Conservation (phyloP, 2,888 invertebrate genomes). For the Drosophila robusta region DNA sequence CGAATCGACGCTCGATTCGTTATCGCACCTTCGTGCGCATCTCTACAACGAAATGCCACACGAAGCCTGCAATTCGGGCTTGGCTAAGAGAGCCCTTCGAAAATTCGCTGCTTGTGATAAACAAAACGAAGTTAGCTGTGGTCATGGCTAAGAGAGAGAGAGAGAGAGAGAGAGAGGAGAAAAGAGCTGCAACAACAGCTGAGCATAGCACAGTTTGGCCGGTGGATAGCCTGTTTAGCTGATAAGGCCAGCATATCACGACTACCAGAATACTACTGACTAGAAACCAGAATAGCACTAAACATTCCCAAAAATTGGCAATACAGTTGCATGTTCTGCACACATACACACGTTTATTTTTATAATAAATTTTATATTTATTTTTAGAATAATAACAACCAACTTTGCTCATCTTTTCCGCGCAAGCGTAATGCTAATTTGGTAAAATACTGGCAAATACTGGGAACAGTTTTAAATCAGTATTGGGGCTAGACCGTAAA, state of each 20-base stretch:
- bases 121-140: slow-evolving; percentile 45
- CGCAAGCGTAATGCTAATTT: slow-evolving; percentile 54
- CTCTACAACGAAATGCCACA: slow-evolving; percentile 24
- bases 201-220: slow-evolving; percentile 51
- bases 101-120: slow-evolving; percentile 7
- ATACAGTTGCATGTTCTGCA: neutral
- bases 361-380: too few species aligned
- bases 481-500: too few species aligned
- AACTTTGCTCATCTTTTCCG: slow-evolving; percentile 15
- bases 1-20: slow-evolving; percentile 43
- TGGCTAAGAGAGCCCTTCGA: slow-evolving; percentile 24
- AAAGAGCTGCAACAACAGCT: slow-evolving; percentile 31
- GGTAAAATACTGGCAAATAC: slow-evolving; percentile 39
- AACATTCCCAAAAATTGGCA: neutral
- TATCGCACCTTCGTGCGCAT: slow-evolving; percentile 24
- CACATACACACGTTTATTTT: neutral
- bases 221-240: neutral
- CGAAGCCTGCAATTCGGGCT: slow-evolving; percentile 31
- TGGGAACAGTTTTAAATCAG: slow-evolving; percentile 26
- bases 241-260: slow-evolving; percentile 24
- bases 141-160: slow-evolving; percentile 47
- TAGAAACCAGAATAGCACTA: neutral
- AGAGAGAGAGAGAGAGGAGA: too few species aligned
- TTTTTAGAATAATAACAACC: slow-evolving; percentile 7
- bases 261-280: slow-evolving; percentile 2